Base-by-base conservation (phyloP, 2,888 invertebrate species). In the Lasioglossum pauxillum region DNA sequence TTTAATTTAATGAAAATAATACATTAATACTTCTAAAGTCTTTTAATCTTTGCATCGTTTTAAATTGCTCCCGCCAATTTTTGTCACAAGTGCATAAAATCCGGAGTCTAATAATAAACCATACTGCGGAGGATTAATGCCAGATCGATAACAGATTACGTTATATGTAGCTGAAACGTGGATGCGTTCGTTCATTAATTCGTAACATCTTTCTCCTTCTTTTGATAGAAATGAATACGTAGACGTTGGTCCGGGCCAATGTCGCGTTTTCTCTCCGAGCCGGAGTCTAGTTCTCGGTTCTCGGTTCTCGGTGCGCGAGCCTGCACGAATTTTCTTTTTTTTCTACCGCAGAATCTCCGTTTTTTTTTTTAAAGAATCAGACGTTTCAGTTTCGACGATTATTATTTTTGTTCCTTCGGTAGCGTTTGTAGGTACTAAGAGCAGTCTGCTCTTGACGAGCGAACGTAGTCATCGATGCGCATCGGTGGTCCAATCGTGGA, bases 321-420 rank as follows among this genome's bases (percentile, higher is more conserved):
- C 19, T 64, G 64, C 31, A 8, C 8, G 16, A 64, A 12, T 31
- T 64, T 7, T 16, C 16, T 64, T 64, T 64, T 8, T 64, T 64
- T 23, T 64, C 19, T 41, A 67, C 31, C 23, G 60, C 38, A 41
- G 73, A 73, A 79, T 78, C 72, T 44, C 69, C 19, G 27, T 27
- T 27, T 44, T 67, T 67, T 64, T 31, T n/a, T 8, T 8, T 0
- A 38, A 57, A 27, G 2, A 12, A 44, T 16, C 27, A 16, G 16
- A 72, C n/a, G 31, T 4, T 31, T 73, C 31, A 31, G 16, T 7
- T 76, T 35, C n/a, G 19, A 16, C 10, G 12, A 27, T 38, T 23
- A 27, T 38, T 23, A 10, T 41, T 38, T 82, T 46, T 49, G 46
- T 60, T 60, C 1, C 7, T 31, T 49, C 27, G 71, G 31, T 5